phyloP scores from a whole-genome alignment of 2,888 invertebrate genomes.

The Cataglyphis rosenhaueri region DNA sequence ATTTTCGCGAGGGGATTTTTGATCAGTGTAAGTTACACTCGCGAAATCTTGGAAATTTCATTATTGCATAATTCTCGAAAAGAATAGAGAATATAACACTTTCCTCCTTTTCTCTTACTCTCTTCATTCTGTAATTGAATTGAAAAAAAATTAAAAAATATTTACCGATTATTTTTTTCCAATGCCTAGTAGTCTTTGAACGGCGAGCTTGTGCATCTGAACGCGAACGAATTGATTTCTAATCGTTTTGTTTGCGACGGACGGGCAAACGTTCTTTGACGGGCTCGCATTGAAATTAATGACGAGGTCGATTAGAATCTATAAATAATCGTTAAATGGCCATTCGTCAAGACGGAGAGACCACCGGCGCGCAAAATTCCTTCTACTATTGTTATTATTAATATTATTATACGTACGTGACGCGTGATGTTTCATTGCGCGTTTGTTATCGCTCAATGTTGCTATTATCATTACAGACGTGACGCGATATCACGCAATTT shows the following conservation, averaged over 20 bases:
- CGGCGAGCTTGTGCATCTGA: neutral
- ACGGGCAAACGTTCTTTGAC: neutral
- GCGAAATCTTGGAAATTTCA: neutral
- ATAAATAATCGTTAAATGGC: constrained; percentile 44
- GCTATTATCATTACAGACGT: neutral
- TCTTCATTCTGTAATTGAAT: neutral
- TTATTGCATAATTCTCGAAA: neutral
- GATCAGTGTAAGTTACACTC: constrained; percentile 40
- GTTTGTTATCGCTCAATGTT: neutral
- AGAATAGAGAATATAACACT: neutral
- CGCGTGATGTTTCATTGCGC: neutral
- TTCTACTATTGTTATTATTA: neutral
- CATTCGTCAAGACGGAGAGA: neutral
- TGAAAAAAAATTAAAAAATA: neutral
- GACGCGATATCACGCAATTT: constrained; percentile 56
- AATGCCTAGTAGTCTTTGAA: neutral
- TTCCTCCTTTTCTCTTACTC: too few species aligned
- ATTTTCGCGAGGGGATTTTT: neutral
- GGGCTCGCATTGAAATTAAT: constrained; percentile 22
- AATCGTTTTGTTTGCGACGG: constrained; percentile 63
- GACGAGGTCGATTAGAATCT: constrained; percentile 40
- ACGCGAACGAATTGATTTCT: constrained; percentile 36
- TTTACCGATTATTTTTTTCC: neutral
- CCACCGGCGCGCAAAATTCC: neutral
- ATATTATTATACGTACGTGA: neutral